Evolutionary conservation across 2,888 invertebrate species (phyloP).

Genomic region (Zygothrica quintamaculata): DNA sequence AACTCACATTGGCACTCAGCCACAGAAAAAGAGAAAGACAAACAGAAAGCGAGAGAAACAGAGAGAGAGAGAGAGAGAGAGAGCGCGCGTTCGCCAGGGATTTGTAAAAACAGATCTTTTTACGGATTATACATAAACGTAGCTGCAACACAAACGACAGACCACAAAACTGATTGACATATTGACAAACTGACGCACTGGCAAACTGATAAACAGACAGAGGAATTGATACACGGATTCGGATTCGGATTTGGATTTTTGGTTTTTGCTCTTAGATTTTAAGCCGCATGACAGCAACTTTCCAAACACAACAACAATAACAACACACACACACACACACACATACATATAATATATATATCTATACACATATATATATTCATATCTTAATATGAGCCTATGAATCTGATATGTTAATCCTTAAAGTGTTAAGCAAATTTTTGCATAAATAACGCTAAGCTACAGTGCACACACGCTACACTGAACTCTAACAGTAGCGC

Average conservation of each 20-base stretch:
- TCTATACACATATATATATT: too few species aligned
- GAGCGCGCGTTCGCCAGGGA: slow-evolving; percentile 67
- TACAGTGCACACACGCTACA: too few species aligned
- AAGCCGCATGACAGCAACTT: slow-evolving; percentile 41
- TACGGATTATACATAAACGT: slow-evolving; percentile 78
- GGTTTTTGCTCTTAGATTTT: slow-evolving; percentile 5
- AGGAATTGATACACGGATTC: too few species aligned
- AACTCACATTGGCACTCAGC: slow-evolving; percentile 23
- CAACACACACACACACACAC: too few species aligned
- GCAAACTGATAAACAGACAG: slow-evolving; percentile 23
- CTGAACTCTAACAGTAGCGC: too few species aligned
- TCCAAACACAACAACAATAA: slow-evolving; percentile 32
- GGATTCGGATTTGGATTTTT: too few species aligned
- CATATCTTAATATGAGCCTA: too few species aligned
- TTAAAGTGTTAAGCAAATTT: slow-evolving; percentile 5
- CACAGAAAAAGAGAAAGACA: too few species aligned
- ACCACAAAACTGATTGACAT: not conserved
- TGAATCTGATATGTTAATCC: not conserved
- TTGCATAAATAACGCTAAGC: not conserved
- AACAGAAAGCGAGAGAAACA: too few species aligned
- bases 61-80: too few species aligned
- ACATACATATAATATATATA: too few species aligned
- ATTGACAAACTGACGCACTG: slow-evolving; percentile 14
- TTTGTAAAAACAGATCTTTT: slow-evolving; percentile 78
- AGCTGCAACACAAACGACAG: slow-evolving; percentile 29